Conservation (phyloP, 1,140 invertebrate genomes). For the Trialeurodes vaporariorum region DNA sequence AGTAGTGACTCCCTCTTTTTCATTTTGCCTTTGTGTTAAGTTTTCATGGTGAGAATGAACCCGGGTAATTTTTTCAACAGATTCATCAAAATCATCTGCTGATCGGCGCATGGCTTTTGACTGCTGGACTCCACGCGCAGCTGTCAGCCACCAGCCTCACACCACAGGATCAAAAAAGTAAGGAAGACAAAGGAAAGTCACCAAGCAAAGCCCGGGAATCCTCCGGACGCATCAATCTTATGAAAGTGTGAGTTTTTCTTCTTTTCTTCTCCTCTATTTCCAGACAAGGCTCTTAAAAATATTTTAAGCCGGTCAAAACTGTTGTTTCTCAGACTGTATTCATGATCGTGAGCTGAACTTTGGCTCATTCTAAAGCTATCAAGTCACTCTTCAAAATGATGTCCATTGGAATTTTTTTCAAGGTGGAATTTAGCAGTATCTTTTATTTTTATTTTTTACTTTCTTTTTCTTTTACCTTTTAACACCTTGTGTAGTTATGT, state of each 20-base stretch:
- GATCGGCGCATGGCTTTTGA: conserved; percentile 73
- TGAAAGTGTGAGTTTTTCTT: conserved; percentile 49
- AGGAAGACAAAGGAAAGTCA: conserved; percentile 50
- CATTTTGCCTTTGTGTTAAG: neutral
- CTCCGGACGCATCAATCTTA: conserved; percentile 45
- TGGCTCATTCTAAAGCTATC: too few relatives aligned
- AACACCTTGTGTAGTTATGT: too few relatives aligned
- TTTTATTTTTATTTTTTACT: too few relatives aligned
- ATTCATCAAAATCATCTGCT: conserved; percentile 79
- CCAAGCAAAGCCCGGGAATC: conserved; percentile 51
- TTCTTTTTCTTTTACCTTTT: too few relatives aligned
- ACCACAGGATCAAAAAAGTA: conserved; percentile 39
- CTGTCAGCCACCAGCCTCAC: conserved; percentile 43
- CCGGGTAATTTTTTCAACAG: conserved; percentile 37
- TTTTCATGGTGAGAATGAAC: too few relatives aligned
- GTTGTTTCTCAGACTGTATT: too few relatives aligned
- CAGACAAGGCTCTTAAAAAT: too few relatives aligned
- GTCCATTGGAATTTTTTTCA: too few relatives aligned
- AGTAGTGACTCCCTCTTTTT: neutral
- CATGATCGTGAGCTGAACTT: too few relatives aligned
- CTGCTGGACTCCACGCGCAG: conserved; percentile 70
- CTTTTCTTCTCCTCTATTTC: conserved; percentile 3
- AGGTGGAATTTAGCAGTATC: too few relatives aligned
- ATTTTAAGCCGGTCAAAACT: too few relatives aligned
- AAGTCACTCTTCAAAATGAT: too few relatives aligned